phyloP scores from a whole-genome alignment of 2,888 invertebrate species.

The Maniola hyperantus region DNA sequence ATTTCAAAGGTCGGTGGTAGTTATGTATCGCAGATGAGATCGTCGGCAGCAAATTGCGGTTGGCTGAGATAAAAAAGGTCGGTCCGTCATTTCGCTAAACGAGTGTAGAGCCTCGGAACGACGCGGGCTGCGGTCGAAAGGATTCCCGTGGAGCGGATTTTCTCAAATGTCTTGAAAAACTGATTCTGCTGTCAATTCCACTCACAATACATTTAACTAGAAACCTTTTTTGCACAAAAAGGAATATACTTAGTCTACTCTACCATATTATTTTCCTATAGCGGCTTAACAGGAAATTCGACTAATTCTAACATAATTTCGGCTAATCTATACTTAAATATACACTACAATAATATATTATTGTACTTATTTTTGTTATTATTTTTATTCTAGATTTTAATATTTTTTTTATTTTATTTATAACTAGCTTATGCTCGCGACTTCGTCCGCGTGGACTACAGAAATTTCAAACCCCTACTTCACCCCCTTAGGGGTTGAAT shows the following conservation, averaged over 20 bases:
- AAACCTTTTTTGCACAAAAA: constrained; percentile 36
- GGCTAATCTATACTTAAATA: no score
- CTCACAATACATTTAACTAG: constrained; percentile 52
- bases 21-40: constrained; percentile 71
- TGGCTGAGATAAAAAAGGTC: constrained; percentile 79
- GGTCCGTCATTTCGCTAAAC: constrained; percentile 79
- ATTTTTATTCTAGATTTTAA: no score
- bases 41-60: constrained; percentile 79
- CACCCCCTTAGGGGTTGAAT: no score
- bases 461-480: no score
- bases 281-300: neutral
- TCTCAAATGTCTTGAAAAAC: constrained; percentile 60
- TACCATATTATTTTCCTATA: neutral
- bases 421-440: no score
- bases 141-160: constrained; percentile 51
- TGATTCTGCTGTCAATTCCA: constrained; percentile 67
- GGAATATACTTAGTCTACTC: constrained; percentile 1
- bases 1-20: constrained; percentile 27
- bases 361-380: no score
- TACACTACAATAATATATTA: no score
- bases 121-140: constrained; percentile 57
- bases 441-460: no score
- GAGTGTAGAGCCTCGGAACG: constrained; percentile 59
- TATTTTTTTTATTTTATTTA: no score
- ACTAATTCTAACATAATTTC: neutral